Conservation (phyloP, 2,797 vertebrate species). For the Chelon labrosus region DNA sequence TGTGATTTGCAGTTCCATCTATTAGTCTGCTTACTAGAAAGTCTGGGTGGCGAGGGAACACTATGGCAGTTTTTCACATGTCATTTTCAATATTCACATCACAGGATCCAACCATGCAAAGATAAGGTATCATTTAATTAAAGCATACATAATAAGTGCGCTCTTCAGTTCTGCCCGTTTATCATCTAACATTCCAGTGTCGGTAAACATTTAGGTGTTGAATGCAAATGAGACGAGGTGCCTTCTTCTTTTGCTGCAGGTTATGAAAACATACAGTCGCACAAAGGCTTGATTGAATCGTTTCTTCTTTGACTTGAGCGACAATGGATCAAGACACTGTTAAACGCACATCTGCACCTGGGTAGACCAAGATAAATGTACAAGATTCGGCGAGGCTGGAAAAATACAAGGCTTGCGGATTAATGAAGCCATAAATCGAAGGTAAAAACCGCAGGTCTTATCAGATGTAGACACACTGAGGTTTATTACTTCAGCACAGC, state of each 20-base stretch:
- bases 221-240: constrained; percentile 2
- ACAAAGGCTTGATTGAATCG: constrained; percentile 30
- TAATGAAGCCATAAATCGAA: constrained; percentile 58
- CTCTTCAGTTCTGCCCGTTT: constrained; percentile 22
- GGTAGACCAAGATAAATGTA: constrained; percentile 32
- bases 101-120: constrained; percentile 25
- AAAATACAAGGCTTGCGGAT: constrained; percentile 47
- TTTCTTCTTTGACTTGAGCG: constrained; percentile 32
- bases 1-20: neutral
- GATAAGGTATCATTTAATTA: constrained; percentile 65
- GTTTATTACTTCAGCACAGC: constrained; percentile 48
- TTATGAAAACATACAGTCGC: constrained; percentile 3
- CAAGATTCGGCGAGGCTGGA: constrained; percentile 34
- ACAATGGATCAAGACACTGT: constrained; percentile 42
- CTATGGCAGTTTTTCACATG: constrained; percentile 18
- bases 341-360: constrained; percentile 40
- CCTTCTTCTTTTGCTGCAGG: constrained; percentile 6
- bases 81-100: constrained; percentile 52
- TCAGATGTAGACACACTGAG: constrained; percentile 57
- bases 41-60: constrained; percentile 16
- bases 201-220: constrained; percentile 29
- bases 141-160: constrained; percentile 39
- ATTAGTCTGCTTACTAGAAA: constrained; percentile 10
- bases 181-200: constrained; percentile 26
- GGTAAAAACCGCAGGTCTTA: constrained; percentile 52